phyloP scores from a whole-genome alignment of 2,888 invertebrate species.

The Blera fallax region DNA sequence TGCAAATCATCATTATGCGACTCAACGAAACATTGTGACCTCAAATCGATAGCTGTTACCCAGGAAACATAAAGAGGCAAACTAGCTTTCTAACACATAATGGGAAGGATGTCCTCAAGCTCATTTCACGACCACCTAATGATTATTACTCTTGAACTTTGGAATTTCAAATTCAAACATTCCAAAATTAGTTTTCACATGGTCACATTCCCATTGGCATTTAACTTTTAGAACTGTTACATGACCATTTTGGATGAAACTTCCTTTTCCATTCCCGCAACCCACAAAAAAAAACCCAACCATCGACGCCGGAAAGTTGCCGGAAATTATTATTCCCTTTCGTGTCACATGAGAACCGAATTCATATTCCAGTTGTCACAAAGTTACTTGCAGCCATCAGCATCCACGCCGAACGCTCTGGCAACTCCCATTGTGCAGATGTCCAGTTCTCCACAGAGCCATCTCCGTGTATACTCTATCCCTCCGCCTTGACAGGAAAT shows the following conservation, averaged over 20 bases:
- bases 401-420: not conserved
- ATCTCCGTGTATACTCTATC: not conserved
- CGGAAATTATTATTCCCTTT: conserved; percentile 66
- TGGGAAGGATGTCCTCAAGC: too few relatives aligned
- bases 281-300: not conserved
- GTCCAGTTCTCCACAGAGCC: conserved; percentile 15
- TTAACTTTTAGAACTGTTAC: not conserved
- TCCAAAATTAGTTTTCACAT: not conserved
- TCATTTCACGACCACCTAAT: not conserved
- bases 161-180: not conserved
- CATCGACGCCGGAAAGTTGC: not conserved
- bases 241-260: conserved; percentile 15
- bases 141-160: not conserved
- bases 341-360: conserved; percentile 49
- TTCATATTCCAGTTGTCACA: conserved; percentile 62
- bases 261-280: conserved; percentile 11
- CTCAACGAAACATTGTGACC: too few relatives aligned
- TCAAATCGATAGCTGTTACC: too few relatives aligned
- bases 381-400: conserved; percentile 31
- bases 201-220: not conserved
- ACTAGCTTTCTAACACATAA: too few relatives aligned
- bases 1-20: too few relatives aligned
- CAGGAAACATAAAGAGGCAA: too few relatives aligned
- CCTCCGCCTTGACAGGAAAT: conserved; percentile 11
- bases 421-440: conserved; percentile 1